Evolutionary conservation across 2,113 vertebrate species (phyloP).

Genomic region (Hepsetus odoe): DNA sequence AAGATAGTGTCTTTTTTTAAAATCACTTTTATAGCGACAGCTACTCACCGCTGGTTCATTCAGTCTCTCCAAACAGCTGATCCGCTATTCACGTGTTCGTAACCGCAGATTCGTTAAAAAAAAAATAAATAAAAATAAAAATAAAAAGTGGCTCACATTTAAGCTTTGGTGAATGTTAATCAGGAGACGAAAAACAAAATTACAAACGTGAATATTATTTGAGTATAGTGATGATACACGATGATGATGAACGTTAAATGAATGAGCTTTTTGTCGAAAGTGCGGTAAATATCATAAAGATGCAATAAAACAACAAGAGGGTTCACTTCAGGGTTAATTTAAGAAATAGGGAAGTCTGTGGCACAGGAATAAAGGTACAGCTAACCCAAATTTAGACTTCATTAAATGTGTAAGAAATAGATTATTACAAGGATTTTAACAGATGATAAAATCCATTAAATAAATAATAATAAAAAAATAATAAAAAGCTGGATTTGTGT

Average conservation of each 20-base stretch:
- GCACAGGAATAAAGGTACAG: neutral
- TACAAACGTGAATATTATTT: too few species aligned
- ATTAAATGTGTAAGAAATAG: too few species aligned
- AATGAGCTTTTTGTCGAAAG: neutral
- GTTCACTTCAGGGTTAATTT: neutral
- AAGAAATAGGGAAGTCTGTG: neutral
- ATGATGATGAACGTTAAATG: neutral
- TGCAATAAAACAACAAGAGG: neutral
- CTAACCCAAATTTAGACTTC: neutral
- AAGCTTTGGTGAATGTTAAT: too few species aligned
- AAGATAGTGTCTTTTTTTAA: neutral
- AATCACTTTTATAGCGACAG: neutral
- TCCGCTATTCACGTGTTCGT: neutral
- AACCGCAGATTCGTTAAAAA: neutral
- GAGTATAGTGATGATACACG: too few species aligned
- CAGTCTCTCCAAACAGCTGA: neutral
- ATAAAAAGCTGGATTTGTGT: too few species aligned
- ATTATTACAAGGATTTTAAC: too few species aligned
- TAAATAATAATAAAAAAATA: too few species aligned
- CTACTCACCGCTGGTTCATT: neutral
- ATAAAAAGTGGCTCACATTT: too few species aligned
- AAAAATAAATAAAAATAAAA: neutral
- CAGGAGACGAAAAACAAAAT: too few species aligned
- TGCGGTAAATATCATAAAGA: neutral
- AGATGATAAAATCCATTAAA: too few species aligned